Evolutionary conservation across 2,113 vertebrate genomes (phyloP).

Genomic region (Brachyhypopomus occidentalis): DNA sequence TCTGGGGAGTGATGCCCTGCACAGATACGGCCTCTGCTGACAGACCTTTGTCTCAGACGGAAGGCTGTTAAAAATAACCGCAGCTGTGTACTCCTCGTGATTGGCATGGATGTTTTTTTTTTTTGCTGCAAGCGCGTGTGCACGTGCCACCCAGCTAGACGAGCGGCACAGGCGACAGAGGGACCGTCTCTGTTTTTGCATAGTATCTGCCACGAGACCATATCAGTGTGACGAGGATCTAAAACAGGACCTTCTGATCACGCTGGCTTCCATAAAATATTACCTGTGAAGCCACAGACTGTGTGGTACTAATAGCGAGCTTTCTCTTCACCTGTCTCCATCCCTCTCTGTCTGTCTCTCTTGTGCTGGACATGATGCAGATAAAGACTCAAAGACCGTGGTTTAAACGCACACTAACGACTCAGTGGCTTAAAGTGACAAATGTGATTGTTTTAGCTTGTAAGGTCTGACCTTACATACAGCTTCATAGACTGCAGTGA

Average conservation of each 20-base stretch:
- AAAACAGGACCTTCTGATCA: constrained; percentile 26
- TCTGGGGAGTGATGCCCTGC: background rate
- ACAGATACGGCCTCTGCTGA: constrained; percentile 38
- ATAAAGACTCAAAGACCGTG: constrained; percentile 28
- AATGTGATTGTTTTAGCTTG: too few species aligned
- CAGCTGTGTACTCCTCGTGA: constrained; percentile 9
- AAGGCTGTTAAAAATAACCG: constrained; percentile 54
- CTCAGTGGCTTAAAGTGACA: background rate
- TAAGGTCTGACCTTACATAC: constrained; percentile 6
- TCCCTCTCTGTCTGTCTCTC: background rate
- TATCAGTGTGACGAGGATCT: constrained; percentile 45
- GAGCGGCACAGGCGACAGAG: constrained; percentile 12
- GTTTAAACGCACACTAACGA: constrained; percentile 37
- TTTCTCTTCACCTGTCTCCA: background rate
- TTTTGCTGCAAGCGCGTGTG: constrained; percentile 22
- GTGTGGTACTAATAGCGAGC: background rate
- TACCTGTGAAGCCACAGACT: background rate
- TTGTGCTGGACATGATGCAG: background rate
- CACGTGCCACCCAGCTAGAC: constrained; percentile 20
- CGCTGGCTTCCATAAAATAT: background rate
- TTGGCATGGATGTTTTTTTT: constrained; percentile 35
- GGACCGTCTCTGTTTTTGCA: constrained; percentile 50
- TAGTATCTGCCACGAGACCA: constrained; percentile 35
- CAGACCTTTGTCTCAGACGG: constrained; percentile 56
- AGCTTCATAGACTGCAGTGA: background rate